A percentile compares a stretch with the other conserved stretches of the same genome.
phyloP scores from a whole-genome alignment of 2,113 vertebrate genomes.

The Istiophorus platypterus region DNA sequence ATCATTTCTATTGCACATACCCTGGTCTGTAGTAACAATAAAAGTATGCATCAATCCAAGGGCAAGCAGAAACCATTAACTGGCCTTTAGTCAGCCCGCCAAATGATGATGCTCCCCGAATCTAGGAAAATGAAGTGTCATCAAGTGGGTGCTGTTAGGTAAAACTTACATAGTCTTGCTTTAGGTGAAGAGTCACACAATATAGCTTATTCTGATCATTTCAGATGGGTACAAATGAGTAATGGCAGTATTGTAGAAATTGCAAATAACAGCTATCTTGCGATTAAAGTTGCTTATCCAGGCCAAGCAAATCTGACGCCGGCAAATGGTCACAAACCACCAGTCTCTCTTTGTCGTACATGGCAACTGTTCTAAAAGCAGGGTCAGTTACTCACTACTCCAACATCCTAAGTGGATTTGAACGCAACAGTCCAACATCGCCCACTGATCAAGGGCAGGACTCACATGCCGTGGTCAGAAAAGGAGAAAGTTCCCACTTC shows the following conservation, averaged over 20 bases:
- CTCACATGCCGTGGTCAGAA: conserved; percentile 11
- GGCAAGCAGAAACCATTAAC: background rate
- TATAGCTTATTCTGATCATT: background rate
- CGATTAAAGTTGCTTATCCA: too few species aligned
- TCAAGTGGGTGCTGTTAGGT: background rate
- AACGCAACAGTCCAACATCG: conserved; percentile 53
- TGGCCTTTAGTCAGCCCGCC: background rate
- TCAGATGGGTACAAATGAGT: background rate
- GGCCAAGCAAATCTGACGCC: conserved; percentile 50
- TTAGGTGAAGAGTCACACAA: background rate
- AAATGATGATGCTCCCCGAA: background rate
- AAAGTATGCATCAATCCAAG: background rate
- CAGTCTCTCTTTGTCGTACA: conserved; percentile 25
- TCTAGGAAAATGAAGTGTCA: background rate
- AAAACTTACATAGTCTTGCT: background rate
- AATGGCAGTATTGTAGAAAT: background rate
- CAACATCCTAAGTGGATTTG: conserved; percentile 60
- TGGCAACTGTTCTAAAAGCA: conserved; percentile 56
- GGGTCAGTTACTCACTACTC: conserved; percentile 69
- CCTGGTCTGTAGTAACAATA: background rate
- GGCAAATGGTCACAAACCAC: conserved; percentile 46
- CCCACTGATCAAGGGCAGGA: conserved; percentile 54
- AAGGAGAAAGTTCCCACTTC: conserved; percentile 61
- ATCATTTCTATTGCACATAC: background rate
- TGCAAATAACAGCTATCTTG: background rate